Evolutionary conservation across 2,113 vertebrate species (phyloP), one percentile per base, ranked within the genome.

Genomic region (Scolopax mira): DNA sequence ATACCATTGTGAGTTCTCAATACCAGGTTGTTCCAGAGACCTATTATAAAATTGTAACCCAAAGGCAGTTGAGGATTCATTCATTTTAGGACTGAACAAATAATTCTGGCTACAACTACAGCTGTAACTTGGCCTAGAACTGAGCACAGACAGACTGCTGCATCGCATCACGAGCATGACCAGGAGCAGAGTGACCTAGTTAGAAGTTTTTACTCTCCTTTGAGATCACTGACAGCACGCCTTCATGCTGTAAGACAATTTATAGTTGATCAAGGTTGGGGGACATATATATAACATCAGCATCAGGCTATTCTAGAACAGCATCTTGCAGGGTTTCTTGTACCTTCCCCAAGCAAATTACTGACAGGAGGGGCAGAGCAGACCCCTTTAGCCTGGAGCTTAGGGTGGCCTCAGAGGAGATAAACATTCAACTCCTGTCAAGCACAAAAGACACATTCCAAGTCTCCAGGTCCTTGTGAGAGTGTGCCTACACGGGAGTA

Each of bases 21-120:
- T 35, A 73, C 37, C 57, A 73, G 42, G n/a, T 83, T 89, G 71
- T 73, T 93, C 55, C 84, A 73, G 49, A 91, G 88, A 79, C n/a
- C 57, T 54, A 57, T 61, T 81, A 92, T 41, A 92, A 74, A 91
- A 69, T 4, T 79, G 35, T 69, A 91, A 82, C 52, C 58, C 66
- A 95, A 79, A 89, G 90, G 78, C 66, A 88, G 57, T 25, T 82
- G 62, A 94, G 10, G 46, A 91, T 72, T 92, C 57, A 35, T 89
- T 89, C 31, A 49, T 85, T 85, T 93, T 33, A 82, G 33, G 15
- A 58, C 21, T 13, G 6, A 74, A 71, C 25, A 85, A 95, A 60
- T 86, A 81, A 85, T 79, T 91, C 60, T 57, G 19, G 41, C 49
- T 79, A 78, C 3, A 25, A 44, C 51, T 64, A 90, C 44, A 65